These are phyloP conservation scores for Sminthopsis crassicaudata DNA, from an alignment of 2,113 vertebrate species.

Conservation along the genomic window DNA sequence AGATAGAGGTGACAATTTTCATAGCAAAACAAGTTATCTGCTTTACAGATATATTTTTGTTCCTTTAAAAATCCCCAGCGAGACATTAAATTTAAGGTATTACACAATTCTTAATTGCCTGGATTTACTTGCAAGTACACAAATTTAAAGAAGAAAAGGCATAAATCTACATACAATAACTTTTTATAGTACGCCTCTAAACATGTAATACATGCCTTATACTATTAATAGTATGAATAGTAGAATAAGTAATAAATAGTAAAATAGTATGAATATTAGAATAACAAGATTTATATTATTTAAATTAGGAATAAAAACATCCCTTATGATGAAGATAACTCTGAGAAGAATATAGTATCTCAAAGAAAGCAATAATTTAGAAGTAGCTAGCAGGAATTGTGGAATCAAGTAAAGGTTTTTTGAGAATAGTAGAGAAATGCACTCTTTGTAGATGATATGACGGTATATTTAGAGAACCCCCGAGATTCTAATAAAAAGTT, in stretches of 20 bases:
- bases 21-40: background rate
- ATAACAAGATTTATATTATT: background rate
- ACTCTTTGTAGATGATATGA: too few species aligned
- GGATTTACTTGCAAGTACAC: background rate
- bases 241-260: too few species aligned
- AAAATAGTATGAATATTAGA: background rate
- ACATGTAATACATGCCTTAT: background rate
- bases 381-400: background rate
- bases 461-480: too few species aligned
- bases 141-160: slow-evolving; percentile 22
- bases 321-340: background rate
- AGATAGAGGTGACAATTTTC: background rate
- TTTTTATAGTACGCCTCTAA: slow-evolving; percentile 18
- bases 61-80: background rate
- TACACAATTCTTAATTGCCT: background rate
- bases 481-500: too few species aligned
- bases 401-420: background rate
- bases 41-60: background rate
- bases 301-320: background rate
- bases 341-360: background rate
- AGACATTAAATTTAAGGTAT: background rate
- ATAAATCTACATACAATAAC: background rate
- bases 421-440: background rate
- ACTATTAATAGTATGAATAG: background rate
- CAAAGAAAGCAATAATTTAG: background rate